A percentile compares a stretch with the other conserved stretches of the same genome.
These are phyloP conservation scores for Eupithecia tripunctaria DNA, from an alignment of 2,888 invertebrate species.

Conservation along the genomic window DNA sequence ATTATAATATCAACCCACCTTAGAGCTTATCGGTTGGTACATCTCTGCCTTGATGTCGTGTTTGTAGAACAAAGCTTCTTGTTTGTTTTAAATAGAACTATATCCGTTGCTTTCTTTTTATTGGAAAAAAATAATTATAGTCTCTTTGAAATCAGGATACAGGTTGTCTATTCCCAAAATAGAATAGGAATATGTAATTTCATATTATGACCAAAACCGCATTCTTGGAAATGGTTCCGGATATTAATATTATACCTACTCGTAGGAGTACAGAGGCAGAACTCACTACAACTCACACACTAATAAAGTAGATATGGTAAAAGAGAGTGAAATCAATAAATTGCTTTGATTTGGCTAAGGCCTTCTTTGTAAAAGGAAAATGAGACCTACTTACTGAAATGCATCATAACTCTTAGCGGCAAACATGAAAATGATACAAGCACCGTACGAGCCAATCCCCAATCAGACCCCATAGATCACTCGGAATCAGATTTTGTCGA, in stretches of 20 bases:
- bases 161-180: neutral
- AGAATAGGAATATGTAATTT: neutral
- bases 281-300: too few species aligned
- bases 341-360: neutral
- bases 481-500: slow-evolving; percentile 20
- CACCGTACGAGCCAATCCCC: neutral
- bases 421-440: slow-evolving; percentile 16
- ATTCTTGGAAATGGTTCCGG: too few species aligned
- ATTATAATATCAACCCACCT: slow-evolving; percentile 40
- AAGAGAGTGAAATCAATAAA: neutral
- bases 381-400: neutral
- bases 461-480: slow-evolving; percentile 26
- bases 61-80: slow-evolving; percentile 8
- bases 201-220: neutral
- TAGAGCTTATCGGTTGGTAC: slow-evolving; percentile 16
- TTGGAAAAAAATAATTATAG: neutral
- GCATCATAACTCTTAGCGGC: slow-evolving; percentile 14
- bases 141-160: neutral
- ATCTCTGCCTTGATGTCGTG: slow-evolving; percentile 5
- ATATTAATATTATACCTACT: too few species aligned
- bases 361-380: neutral
- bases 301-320: neutral
- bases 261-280: neutral
- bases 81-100: neutral
- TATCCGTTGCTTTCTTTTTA: neutral